A percentile compares a stretch with the other conserved stretches of the same genome.
Evolutionary conservation across 2,888 invertebrate species (phyloP).

Genomic region (Tanypteryx hageni): DNA sequence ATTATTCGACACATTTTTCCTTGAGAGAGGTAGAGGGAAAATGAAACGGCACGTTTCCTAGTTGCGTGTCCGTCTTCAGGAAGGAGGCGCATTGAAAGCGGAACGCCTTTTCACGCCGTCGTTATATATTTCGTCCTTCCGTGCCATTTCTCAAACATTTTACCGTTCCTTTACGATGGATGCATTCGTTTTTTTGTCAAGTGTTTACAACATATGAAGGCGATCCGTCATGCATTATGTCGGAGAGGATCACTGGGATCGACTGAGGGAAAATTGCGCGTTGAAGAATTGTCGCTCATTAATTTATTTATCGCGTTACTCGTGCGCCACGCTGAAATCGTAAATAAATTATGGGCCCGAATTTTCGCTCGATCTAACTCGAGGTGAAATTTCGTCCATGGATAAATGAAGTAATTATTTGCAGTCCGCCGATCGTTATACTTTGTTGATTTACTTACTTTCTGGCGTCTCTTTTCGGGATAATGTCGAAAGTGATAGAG

Average conservation of each 20-base stretch:
- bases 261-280: not conserved
- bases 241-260: not conserved
- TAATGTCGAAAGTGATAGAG: too few relatives aligned
- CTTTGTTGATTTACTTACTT: not conserved
- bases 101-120: not conserved
- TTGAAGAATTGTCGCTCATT: not conserved
- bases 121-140: not conserved
- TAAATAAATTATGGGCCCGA: not conserved
- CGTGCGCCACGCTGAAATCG: not conserved
- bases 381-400: constrained; percentile 5
- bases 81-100: not conserved
- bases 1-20: not conserved
- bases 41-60: not conserved
- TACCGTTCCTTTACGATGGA: not conserved
- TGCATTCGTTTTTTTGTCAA: not conserved
- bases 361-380: constrained; percentile 6
- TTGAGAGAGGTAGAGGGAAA: not conserved
- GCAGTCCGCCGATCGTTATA: not conserved
- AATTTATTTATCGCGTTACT: constrained; percentile 3
- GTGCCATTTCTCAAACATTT: not conserved
- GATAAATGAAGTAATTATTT: constrained; percentile 17
- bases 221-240: too few relatives aligned
- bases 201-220: too few relatives aligned
- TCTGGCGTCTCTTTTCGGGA: too few relatives aligned
- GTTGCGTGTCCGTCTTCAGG: not conserved